phyloP scores from a whole-genome alignment of 2,888 invertebrate species.

The Steinernema scapterisci region DNA sequence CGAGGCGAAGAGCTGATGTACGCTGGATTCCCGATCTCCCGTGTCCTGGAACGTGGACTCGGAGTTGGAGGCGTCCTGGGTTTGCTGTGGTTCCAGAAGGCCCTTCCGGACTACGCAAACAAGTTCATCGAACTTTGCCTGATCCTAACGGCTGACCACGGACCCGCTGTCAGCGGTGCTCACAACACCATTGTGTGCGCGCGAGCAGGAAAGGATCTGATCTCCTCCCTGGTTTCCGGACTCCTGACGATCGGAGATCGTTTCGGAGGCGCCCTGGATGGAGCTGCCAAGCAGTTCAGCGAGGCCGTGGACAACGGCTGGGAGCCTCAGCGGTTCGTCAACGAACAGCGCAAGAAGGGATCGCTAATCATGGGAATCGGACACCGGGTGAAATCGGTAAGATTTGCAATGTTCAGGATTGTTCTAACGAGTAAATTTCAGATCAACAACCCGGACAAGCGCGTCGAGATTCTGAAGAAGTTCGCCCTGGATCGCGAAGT shows the following conservation, averaged over 20 bases:
- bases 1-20: conserved; percentile 84
- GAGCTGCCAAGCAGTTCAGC: conserved; percentile 95
- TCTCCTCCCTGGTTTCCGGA: conserved; percentile 92
- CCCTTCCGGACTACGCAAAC: conserved; percentile 85
- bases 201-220: conserved; percentile 92
- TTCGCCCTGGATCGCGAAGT: conserved; percentile 87
- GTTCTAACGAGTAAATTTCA: conserved; percentile 59
- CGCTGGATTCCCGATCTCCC: conserved; percentile 83
- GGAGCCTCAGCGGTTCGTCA: conserved; percentile 93
- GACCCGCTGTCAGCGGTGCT: conserved; percentile 91
- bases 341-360: conserved; percentile 93
- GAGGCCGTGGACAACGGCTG: conserved; percentile 86
- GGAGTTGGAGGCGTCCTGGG: conserved; percentile 97
- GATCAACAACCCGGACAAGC: conserved; percentile 97
- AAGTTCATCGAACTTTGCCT: conserved; percentile 98
- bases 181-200: conserved; percentile 81
- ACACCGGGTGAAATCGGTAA: conserved; percentile 79
- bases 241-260: conserved; percentile 95
- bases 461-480: conserved; percentile 91
- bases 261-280: conserved; percentile 96
- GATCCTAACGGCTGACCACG: conserved; percentile 97
- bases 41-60: conserved; percentile 87
- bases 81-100: conserved; percentile 84
- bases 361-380: conserved; percentile 99
- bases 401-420: conserved; percentile 46